A percentile compares a stretch with the other conserved stretches of the same genome.
phyloP scores from a whole-genome alignment of 2,113 vertebrate species.

The Coreoperca whiteheadi region DNA sequence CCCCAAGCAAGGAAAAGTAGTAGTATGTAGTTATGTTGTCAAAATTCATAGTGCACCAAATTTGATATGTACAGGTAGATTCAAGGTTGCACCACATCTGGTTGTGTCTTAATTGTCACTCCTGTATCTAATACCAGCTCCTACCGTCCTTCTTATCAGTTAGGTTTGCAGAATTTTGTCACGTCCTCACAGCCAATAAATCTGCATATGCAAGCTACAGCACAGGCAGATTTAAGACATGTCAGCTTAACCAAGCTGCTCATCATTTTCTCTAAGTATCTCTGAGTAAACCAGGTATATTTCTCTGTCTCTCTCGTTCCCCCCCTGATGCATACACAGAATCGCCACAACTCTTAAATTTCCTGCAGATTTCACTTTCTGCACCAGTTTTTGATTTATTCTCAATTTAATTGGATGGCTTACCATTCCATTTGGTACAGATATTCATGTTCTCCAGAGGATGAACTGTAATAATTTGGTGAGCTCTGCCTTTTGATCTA shows the following conservation, averaged over 20 bases:
- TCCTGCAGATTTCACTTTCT: not conserved
- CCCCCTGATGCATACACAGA: not conserved
- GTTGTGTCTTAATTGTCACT: constrained; percentile 29
- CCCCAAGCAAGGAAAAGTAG: not conserved
- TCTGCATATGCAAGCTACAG: constrained; percentile 49
- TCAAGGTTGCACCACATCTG: constrained; percentile 39
- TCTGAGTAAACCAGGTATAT: constrained; percentile 30
- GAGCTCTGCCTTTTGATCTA: not conserved
- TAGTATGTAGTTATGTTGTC: not conserved
- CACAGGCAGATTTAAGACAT: constrained; percentile 49
- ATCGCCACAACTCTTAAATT: not conserved
- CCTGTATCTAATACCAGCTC: constrained; percentile 47
- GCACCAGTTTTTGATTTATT: not conserved
- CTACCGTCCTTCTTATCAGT: constrained; percentile 43
- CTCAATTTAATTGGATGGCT: not conserved
- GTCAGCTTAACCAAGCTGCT: constrained; percentile 51
- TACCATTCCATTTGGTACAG: not conserved
- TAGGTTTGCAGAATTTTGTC: constrained; percentile 24
- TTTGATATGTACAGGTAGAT: constrained; percentile 19
- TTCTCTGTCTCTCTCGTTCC: not conserved
- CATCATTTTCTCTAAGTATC: constrained; percentile 26
- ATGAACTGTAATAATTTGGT: not conserved
- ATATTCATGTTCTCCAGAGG: not conserved
- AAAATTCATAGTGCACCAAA: not conserved
- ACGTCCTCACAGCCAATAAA: constrained; percentile 39